A percentile compares a stretch with the other conserved stretches of the same genome.
Conservation (phyloP, 2,888 invertebrate species). For the Anarsia innoxiella region DNA sequence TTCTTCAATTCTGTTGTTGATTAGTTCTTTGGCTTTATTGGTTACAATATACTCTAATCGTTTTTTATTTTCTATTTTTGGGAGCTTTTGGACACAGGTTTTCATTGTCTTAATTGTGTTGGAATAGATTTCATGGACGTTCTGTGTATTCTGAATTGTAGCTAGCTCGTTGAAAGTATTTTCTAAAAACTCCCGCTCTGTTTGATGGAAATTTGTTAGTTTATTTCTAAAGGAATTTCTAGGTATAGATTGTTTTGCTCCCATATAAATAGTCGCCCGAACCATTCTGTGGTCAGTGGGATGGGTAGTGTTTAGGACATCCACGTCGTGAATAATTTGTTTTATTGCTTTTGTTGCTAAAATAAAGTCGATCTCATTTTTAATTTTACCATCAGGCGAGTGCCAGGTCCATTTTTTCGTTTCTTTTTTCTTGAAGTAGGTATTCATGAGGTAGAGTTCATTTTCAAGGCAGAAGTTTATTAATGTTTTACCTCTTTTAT, state of each 20-base stretch:
- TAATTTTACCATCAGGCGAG: conserved; percentile 3
- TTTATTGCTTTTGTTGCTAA: conserved; percentile 1
- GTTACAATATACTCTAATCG: too few species aligned
- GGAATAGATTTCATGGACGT: too few species aligned
- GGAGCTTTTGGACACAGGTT: too few species aligned
- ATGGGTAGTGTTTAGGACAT: conserved; percentile 1
- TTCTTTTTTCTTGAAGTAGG: conserved; percentile 2
- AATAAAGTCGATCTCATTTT: conserved; percentile 9
- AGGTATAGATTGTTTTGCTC: background rate
- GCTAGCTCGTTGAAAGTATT: too few species aligned
- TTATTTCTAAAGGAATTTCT: too few species aligned
- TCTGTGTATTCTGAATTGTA: too few species aligned
- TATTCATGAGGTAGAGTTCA: conserved; percentile 4
- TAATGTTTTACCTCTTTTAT: conserved; percentile 6
- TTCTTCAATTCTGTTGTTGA: too few species aligned
- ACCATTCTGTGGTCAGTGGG: conserved; percentile 6
- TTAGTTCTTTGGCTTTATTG: too few species aligned
- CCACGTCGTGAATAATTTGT: conserved; percentile 1
- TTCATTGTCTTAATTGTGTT: too few species aligned
- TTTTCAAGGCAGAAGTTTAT: conserved; percentile 9
- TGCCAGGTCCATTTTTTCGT: conserved; percentile 10
- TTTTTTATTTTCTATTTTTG: too few species aligned
- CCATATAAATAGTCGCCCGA: background rate
- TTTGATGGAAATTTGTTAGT: too few species aligned
- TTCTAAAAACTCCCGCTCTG: too few species aligned